Percentiles rank a stretch among this genome's conserved stretches.
Conservation (phyloP, 2,113 vertebrate genomes). For the Syngnathus floridae region DNA sequence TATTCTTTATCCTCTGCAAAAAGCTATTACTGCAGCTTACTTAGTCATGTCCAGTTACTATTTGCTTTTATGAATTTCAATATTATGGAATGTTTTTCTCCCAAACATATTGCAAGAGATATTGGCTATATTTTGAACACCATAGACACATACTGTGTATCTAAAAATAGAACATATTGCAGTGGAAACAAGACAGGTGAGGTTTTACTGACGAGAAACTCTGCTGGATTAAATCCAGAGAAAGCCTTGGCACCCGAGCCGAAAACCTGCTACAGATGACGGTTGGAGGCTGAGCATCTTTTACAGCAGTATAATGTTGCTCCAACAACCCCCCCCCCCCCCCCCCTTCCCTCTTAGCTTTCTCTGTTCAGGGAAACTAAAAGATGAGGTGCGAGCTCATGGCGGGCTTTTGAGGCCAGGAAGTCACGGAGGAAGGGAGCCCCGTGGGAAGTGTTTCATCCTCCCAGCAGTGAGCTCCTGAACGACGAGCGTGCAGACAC, state of each 20-base stretch:
- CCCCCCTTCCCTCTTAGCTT: conserved; percentile 20
- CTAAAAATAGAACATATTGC: not conserved
- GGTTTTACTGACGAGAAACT: not conserved
- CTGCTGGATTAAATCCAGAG: not conserved
- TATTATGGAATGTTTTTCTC: too few relatives aligned
- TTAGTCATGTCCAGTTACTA: too few relatives aligned
- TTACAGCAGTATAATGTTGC: not conserved
- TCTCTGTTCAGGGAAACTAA: conserved; percentile 55
- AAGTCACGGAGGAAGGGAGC: conserved; percentile 75
- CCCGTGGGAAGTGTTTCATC: conserved; percentile 98
- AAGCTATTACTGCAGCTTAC: too few relatives aligned
- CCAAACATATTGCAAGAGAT: too few relatives aligned
- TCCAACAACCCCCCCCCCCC: not conserved
- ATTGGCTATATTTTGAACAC: too few relatives aligned
- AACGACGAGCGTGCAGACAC: conserved; percentile 85
- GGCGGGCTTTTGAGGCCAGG: conserved; percentile 86
- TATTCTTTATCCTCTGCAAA: too few relatives aligned
- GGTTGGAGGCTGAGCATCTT: not conserved
- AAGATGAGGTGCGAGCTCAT: conserved; percentile 94
- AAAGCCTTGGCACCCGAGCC: not conserved
- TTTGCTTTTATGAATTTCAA: too few relatives aligned
- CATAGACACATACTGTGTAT: not conserved
- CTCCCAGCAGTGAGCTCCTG: conserved; percentile 92
- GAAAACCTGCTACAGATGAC: not conserved
- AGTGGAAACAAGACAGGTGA: not conserved